Conservation (phyloP, 2,797 vertebrate species). For the Lacerta agilis region DNA sequence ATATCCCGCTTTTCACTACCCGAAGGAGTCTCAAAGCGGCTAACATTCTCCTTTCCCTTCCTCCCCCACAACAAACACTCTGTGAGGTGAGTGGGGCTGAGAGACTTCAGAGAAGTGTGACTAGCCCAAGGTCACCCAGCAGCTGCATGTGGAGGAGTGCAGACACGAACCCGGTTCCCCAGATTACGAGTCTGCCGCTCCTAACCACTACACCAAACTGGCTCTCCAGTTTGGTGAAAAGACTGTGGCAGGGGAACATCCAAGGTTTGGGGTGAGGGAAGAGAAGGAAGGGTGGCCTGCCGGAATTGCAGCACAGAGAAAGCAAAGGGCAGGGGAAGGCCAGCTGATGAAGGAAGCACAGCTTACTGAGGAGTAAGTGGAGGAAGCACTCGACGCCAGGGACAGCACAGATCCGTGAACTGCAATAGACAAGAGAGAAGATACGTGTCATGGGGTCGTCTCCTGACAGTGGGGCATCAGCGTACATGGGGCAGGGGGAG, state of each 20-base stretch:
- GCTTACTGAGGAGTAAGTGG: conserved; percentile 95
- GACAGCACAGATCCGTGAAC: conserved; percentile 96
- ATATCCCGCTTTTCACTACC: no score
- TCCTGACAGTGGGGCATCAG: background rate
- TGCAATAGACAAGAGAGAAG: conserved; percentile 75
- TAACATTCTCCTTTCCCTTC: no score
- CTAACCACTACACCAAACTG: no score
- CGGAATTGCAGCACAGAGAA: background rate
- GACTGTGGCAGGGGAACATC: background rate
- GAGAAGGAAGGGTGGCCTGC: background rate
- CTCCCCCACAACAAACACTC: no score
- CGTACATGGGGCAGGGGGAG: background rate
- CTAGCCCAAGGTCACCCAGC: no score
- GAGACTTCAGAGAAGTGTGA: no score
- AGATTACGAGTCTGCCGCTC: no score
- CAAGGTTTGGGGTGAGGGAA: background rate
- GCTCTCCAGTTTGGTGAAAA: no score
- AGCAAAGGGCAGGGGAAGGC: background rate
- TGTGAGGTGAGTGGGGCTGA: no score
- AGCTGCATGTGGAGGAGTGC: no score
- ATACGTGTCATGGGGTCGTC: background rate
- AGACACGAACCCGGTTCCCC: no score
- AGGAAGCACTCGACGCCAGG: conserved; percentile 94
- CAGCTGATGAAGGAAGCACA: conserved; percentile 41
- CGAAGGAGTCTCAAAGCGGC: no score